These are phyloP conservation scores for Cheilosia soror DNA, from an alignment of 2,888 invertebrate genomes.

Conservation along the genomic window DNA sequence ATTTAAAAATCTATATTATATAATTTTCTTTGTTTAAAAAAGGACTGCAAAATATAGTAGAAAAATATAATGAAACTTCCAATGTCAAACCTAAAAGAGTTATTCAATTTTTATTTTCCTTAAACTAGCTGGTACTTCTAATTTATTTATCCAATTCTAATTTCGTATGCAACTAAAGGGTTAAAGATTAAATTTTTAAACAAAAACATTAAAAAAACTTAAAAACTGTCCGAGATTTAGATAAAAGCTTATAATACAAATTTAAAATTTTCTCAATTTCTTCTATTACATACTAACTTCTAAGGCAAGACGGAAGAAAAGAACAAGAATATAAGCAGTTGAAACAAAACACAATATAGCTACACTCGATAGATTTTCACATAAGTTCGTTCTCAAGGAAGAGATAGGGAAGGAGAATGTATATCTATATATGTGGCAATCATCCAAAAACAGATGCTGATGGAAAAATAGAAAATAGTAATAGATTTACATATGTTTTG, in stretches of 20 bases:
- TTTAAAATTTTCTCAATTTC: constrained; percentile 11
- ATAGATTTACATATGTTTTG: constrained; percentile 31
- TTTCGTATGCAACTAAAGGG: constrained; percentile 19
- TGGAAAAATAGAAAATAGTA: constrained; percentile 50
- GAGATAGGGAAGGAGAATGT: constrained; percentile 42
- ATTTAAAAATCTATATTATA: constrained; percentile 28
- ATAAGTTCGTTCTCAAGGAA: constrained; percentile 39
- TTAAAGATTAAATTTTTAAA: background rate
- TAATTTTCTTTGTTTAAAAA: constrained; percentile 3
- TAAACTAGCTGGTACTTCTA: background rate
- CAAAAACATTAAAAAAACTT: constrained; percentile 3
- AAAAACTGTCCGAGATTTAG: background rate
- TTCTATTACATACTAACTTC: background rate
- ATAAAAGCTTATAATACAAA: constrained; percentile 6
- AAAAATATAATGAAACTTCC: constrained; percentile 29
- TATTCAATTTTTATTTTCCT: background rate
- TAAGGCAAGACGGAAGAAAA: constrained; percentile 2
- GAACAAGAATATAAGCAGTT: constrained; percentile 23
- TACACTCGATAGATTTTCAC: constrained; percentile 31
- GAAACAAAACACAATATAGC: constrained; percentile 27
- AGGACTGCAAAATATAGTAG: constrained; percentile 58
- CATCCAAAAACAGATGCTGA: constrained; percentile 64
- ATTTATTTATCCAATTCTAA: background rate
- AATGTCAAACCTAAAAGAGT: constrained; percentile 50
- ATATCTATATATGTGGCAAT: constrained; percentile 61